phyloP scores from a whole-genome alignment of 2,113 vertebrate species.

The Monopterus albus region DNA sequence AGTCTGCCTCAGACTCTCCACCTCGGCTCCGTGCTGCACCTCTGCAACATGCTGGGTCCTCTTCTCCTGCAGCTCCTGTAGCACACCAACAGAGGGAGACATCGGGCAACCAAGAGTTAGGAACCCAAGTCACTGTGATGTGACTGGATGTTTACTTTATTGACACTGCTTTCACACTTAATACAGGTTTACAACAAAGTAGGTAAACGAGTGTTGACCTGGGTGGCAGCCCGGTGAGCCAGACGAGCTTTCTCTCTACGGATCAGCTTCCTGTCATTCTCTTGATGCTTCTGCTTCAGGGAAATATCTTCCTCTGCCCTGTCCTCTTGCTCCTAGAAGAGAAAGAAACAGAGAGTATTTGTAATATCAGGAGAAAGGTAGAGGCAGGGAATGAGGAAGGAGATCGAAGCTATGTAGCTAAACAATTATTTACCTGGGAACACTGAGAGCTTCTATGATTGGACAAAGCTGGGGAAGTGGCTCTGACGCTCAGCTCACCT shows the following conservation, averaged over 20 bases:
- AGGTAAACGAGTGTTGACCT: slow-evolving; percentile 63
- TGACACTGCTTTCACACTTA: neutral
- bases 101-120: slow-evolving; percentile 11
- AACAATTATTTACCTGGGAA: slow-evolving; percentile 66
- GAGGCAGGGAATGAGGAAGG: neutral
- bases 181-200: neutral
- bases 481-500: slow-evolving; percentile 67
- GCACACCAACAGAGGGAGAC: slow-evolving; percentile 38
- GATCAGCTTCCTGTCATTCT: slow-evolving; percentile 80
- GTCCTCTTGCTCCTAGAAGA: slow-evolving; percentile 80
- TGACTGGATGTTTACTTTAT: neutral
- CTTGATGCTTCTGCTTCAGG: slow-evolving; percentile 71
- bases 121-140: too few species aligned
- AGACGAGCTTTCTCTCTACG: slow-evolving; percentile 88
- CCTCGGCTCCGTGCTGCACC: slow-evolving; percentile 56
- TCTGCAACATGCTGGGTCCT: slow-evolving; percentile 77
- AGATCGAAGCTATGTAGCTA: neutral
- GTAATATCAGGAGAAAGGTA: neutral
- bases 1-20: slow-evolving; percentile 57
- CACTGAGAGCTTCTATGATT: slow-evolving; percentile 67
- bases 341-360: neutral
- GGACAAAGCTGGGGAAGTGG: slow-evolving; percentile 59
- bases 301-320: slow-evolving; percentile 63
- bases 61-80: slow-evolving; percentile 88
- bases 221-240: slow-evolving; percentile 81